Conservation (phyloP, 2,888 invertebrate species). For the Drosophila flavopinicola region DNA sequence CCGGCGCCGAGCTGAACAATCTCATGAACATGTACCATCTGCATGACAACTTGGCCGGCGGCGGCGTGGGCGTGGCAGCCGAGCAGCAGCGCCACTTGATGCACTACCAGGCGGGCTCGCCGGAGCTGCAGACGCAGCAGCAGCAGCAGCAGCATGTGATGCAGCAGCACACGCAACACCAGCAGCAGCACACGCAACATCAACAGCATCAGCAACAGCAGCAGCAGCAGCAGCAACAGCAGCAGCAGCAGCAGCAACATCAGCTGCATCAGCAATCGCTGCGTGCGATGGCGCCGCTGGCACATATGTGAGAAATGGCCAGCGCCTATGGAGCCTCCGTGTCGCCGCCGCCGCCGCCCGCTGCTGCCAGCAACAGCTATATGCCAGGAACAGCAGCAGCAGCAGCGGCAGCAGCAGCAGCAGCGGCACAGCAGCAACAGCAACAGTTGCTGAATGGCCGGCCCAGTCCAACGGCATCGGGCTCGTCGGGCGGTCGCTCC, state of each 20-base stretch:
- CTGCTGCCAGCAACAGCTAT: constrained; percentile 35
- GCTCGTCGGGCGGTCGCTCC: constrained; percentile 78
- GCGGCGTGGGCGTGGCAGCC: constrained; percentile 34
- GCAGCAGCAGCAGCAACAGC: constrained; percentile 67
- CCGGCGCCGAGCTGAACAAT: constrained; percentile 87
- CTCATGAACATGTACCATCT: constrained; percentile 89
- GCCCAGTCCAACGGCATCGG: constrained; percentile 82
- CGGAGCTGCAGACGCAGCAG: constrained; percentile 83
- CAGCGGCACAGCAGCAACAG: constrained; percentile 53
- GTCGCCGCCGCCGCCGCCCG: constrained; percentile 58
- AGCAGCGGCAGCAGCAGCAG: constrained; percentile 40
- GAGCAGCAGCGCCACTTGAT: constrained; percentile 85
- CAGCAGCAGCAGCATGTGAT: constrained; percentile 81
- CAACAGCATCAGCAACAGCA: constrained; percentile 76
- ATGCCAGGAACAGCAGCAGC: constrained; percentile 52
- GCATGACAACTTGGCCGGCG: constrained; percentile 87
- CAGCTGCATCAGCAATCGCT: constrained; percentile 84
- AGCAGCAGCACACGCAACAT: constrained; percentile 56
- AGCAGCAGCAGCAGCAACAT: constrained; percentile 82
- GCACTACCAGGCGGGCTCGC: constrained; percentile 84
- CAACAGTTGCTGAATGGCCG: constrained; percentile 73
- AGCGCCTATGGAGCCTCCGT: constrained; percentile 81
- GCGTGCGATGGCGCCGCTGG: constrained; percentile 84
- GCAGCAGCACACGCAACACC: constrained; percentile 61
- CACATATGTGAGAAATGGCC: constrained; percentile 85